Conservation (phyloP, 1,140 invertebrate species). For the Procambarus clarkii region DNA sequence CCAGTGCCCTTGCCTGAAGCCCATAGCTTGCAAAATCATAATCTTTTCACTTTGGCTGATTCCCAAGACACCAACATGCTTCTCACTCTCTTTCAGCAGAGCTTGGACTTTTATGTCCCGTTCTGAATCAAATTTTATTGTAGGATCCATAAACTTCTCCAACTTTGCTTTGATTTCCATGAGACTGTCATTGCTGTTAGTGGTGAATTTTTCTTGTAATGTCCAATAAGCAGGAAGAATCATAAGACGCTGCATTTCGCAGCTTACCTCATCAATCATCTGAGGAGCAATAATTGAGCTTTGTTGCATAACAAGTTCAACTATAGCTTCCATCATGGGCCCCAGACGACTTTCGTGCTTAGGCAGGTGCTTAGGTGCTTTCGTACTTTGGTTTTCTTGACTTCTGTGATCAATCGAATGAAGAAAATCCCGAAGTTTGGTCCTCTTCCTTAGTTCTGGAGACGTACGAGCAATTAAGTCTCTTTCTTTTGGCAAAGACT, state of each 20-base stretch:
- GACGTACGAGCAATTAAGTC: no score
- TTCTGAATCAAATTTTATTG: slow-evolving; percentile 40
- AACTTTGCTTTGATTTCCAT: not conserved
- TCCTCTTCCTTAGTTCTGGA: no score
- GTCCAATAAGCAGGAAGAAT: slow-evolving; percentile 48
- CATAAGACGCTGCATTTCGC: slow-evolving; percentile 39
- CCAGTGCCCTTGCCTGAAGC: slow-evolving; percentile 81
- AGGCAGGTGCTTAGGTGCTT: not conserved
- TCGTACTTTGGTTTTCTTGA: no score
- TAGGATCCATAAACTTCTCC: slow-evolving; percentile 57
- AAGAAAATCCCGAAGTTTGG: no score
- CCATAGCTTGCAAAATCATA: slow-evolving; percentile 81
- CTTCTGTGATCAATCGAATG: no score
- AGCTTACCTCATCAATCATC: slow-evolving; percentile 72
- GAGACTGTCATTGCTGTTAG: not conserved
- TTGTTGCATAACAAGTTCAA: slow-evolving; percentile 28
- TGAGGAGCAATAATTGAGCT: not conserved
- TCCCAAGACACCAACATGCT: slow-evolving; percentile 73
- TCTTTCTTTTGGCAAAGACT: not conserved
- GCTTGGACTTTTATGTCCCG: slow-evolving; percentile 68
- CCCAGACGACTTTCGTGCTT: not conserved
- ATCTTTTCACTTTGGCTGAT: slow-evolving; percentile 79
- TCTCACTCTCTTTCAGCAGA: slow-evolving; percentile 69
- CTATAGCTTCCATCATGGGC: not conserved
- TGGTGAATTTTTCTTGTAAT: not conserved